Evolutionary conservation across 2,888 invertebrate species (phyloP).

Genomic region (Plagodis dolabraria): DNA sequence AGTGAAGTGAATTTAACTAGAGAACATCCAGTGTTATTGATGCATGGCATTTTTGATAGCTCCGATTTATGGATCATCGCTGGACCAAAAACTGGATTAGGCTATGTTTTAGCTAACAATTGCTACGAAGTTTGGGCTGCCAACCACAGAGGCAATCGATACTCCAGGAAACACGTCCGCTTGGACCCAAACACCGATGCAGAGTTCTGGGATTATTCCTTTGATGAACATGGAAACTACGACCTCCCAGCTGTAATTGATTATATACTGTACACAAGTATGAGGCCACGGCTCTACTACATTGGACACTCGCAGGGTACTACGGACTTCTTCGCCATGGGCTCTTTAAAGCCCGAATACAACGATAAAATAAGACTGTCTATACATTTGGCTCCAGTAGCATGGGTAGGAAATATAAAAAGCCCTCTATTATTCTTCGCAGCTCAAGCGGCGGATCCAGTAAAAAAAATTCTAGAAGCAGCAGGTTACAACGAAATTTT

Average conservation of each 20-base stretch:
- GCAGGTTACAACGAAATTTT: constrained; percentile 87
- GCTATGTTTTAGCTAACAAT: constrained; percentile 70
- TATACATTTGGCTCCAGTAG: constrained; percentile 72
- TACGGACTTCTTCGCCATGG: constrained; percentile 83
- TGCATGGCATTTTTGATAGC: constrained; percentile 64
- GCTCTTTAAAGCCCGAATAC: constrained; percentile 82
- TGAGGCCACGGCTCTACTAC: constrained; percentile 83
- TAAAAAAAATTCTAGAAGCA: constrained; percentile 56
- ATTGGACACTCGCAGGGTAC: constrained; percentile 90
- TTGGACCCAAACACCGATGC: constrained; percentile 65
- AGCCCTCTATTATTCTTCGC: constrained; percentile 51
- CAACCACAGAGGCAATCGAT: constrained; percentile 86
- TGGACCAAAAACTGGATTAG: constrained; percentile 55
- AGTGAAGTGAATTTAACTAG: constrained; percentile 29
- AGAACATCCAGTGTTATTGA: constrained; percentile 56
- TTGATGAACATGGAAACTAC: constrained; percentile 88
- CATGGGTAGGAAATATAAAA: constrained; percentile 80
- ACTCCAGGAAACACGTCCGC: constrained; percentile 82
- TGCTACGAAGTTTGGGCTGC: constrained; percentile 81
- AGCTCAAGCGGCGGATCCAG: constrained; percentile 41
- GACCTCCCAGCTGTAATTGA: constrained; percentile 88
- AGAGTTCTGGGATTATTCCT: constrained; percentile 84
- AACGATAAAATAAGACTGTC: constrained; percentile 83
- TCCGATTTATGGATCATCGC: constrained; percentile 64
- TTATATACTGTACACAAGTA: constrained; percentile 67